Base-by-base conservation (phyloP, 2,888 invertebrate genomes). In the Conchocele bisecta region DNA sequence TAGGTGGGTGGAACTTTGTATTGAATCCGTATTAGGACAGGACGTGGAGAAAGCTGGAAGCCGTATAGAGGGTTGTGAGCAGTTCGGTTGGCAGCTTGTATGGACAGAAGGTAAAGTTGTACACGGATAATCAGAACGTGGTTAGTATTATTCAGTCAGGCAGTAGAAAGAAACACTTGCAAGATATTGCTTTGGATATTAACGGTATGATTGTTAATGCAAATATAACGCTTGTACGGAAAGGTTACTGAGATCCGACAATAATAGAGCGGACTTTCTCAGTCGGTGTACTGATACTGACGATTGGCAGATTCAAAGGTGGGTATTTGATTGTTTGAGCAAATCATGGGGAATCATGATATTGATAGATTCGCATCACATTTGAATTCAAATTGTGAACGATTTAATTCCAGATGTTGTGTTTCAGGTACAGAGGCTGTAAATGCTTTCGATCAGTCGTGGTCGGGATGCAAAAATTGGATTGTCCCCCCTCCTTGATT, bases 401-500 rank as follows among this genome's bases (percentile, higher is more conserved):
- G 24, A 17, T 79, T 80, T 64, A 66, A 70, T 69, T 71, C 78
- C 15, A 71, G 61, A 39, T 72, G 37, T 33, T 68, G 67, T 63
- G 59, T 54, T 29, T 68, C 58, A 20, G 64, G 64, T 7, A 63
- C 67, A 28, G 35, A 26, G 6, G 68, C 51, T 29, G n/a, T 73
- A 31, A 42, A 79, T 56, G 59, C 70, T 11, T 70, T 79, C 42
- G 46, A 17, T 2, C 54, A 60, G 1, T 2, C 7, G 20, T 79
- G 75, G 72, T 9, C 11, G 20, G 33, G 44, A 1, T 39, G 60
- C 2, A 60, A 67, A 26, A 70, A 70, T 44, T 79, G 75, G 75
- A 28, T 72, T 6, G 79, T 79, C 2, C 75, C 75, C 1, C 73
- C 75, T 4, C 72, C 69, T n/a, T n/a, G n/a, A n/a, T n/a, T n/a